Evolutionary conservation across 2,888 invertebrate genomes (phyloP).

Genomic region (Apamea crenata): DNA sequence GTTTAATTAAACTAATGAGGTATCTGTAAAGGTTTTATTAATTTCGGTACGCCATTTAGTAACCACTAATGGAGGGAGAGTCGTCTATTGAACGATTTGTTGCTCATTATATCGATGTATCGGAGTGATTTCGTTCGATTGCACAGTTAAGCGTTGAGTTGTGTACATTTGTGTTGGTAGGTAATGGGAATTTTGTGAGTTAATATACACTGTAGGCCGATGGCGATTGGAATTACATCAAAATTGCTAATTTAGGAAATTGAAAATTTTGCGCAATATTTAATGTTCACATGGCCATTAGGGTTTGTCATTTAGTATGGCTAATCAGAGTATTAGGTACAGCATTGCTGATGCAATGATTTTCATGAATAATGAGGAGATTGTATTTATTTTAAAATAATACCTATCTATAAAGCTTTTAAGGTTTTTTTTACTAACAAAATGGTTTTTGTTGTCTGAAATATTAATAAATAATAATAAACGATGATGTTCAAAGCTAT

Average conservation of each 20-base stretch:
- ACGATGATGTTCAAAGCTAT: background rate
- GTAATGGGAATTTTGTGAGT: constrained; percentile 42
- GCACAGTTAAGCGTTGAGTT: constrained; percentile 40
- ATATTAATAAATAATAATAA: too few species aligned
- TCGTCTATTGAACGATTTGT: constrained; percentile 54
- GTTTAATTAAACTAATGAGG: constrained; percentile 78
- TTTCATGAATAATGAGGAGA: constrained; percentile 32
- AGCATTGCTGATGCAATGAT: constrained; percentile 10
- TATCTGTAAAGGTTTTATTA: constrained; percentile 67
- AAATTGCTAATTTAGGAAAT: constrained; percentile 45
- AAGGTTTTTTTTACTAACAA: too few species aligned
- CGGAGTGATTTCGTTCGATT: constrained; percentile 47
- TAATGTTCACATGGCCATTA: constrained; percentile 24
- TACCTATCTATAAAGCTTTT: too few species aligned
- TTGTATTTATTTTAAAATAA: constrained; percentile 3
- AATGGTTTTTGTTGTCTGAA: too few species aligned
- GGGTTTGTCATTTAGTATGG: constrained; percentile 31
- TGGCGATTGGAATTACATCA: constrained; percentile 41
- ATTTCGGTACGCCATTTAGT: constrained; percentile 57
- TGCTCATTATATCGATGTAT: constrained; percentile 48
- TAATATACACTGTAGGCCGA: constrained; percentile 28
- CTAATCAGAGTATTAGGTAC: constrained; percentile 34
- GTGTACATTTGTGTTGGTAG: constrained; percentile 48
- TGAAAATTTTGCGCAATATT: constrained; percentile 36
- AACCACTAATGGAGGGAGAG: constrained; percentile 52